Conservation (phyloP, 2,113 vertebrate species). For the Gopherus flavomarginatus region DNA sequence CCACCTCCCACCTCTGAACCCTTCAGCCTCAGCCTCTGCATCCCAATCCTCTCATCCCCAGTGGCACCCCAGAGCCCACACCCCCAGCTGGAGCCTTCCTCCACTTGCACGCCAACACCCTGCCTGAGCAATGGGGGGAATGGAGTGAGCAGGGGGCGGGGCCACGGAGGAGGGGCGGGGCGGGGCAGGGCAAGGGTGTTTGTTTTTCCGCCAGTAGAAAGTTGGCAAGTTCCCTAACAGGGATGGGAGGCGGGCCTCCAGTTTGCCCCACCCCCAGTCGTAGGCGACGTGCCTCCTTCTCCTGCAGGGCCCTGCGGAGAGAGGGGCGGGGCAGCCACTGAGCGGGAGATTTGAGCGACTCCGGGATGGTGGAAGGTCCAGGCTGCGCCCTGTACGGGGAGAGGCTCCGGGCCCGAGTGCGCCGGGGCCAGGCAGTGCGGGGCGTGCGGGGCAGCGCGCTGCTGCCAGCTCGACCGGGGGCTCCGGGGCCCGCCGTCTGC, state of each 20-base stretch:
- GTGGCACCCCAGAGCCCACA: too few relatives aligned
- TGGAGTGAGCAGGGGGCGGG: too few relatives aligned
- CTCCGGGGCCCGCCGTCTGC: fast-evolving
- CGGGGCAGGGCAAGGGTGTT: too few relatives aligned
- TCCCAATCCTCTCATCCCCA: too few relatives aligned
- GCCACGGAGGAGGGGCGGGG: too few relatives aligned
- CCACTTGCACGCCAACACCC: too few relatives aligned
- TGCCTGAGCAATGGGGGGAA: too few relatives aligned
- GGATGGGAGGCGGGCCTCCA: background rate
- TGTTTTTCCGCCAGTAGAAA: too few relatives aligned
- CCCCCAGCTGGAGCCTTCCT: too few relatives aligned
- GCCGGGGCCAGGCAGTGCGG: constrained; percentile 82
- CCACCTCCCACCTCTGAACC: too few relatives aligned
- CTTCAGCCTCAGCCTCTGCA: too few relatives aligned
- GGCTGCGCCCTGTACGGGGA: constrained; percentile 87
- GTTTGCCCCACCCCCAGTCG: fast-evolving
- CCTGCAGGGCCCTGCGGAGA: fast-evolving
- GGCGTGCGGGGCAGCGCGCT: constrained; percentile 62
- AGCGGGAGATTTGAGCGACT: background rate
- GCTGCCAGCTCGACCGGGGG: background rate
- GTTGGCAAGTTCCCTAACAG: too few relatives aligned
- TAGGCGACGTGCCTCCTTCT: background rate
- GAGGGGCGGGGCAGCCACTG: background rate
- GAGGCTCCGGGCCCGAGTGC: constrained; percentile 81
- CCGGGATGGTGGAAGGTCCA: constrained; percentile 92